These are phyloP conservation scores for Acronicta aceris DNA, from an alignment of 2,888 invertebrate genomes.

Conservation along the genomic window DNA sequence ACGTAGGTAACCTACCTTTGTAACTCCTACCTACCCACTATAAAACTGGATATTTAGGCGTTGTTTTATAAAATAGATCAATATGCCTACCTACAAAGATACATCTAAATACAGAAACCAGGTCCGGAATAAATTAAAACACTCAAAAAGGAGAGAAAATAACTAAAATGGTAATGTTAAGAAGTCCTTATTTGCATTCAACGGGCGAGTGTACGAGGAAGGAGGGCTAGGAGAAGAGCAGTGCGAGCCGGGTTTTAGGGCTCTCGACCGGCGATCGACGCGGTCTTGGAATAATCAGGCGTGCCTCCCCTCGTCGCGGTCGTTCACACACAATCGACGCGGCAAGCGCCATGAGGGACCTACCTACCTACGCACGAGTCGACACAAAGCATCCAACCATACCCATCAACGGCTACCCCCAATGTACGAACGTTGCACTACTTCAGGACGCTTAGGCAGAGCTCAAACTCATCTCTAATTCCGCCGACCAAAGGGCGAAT, in stretches of 20 bases:
- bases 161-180: slow-evolving; percentile 67
- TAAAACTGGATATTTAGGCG: too few relatives aligned
- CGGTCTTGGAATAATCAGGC: slow-evolving; percentile 84
- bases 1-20: too few relatives aligned
- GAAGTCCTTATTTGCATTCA: slow-evolving; percentile 80
- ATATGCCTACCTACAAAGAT: slow-evolving; percentile 11
- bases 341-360: slow-evolving; percentile 78
- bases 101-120: slow-evolving; percentile 46
- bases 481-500: slow-evolving; percentile 31
- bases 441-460: slow-evolving; percentile 55
- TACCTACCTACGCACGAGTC: slow-evolving; percentile 82
- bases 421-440: slow-evolving; percentile 71
- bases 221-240: slow-evolving; percentile 64
- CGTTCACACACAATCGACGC: slow-evolving; percentile 87
- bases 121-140: slow-evolving; percentile 64
- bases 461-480: slow-evolving; percentile 59
- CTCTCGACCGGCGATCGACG: slow-evolving; percentile 82
- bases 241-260: slow-evolving; percentile 74
- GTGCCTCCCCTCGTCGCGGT: slow-evolving; percentile 84
- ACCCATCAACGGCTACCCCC: slow-evolving; percentile 78
- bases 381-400: slow-evolving; percentile 83
- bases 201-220: slow-evolving; percentile 66
- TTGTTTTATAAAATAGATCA: slow-evolving; percentile 23
- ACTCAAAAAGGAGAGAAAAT: slow-evolving; percentile 57
- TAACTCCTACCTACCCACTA: too few relatives aligned